A percentile compares a stretch with the other conserved stretches of the same genome.
Evolutionary conservation across 2,113 vertebrate genomes (phyloP).

Genomic region (Oceanites oceanicus): DNA sequence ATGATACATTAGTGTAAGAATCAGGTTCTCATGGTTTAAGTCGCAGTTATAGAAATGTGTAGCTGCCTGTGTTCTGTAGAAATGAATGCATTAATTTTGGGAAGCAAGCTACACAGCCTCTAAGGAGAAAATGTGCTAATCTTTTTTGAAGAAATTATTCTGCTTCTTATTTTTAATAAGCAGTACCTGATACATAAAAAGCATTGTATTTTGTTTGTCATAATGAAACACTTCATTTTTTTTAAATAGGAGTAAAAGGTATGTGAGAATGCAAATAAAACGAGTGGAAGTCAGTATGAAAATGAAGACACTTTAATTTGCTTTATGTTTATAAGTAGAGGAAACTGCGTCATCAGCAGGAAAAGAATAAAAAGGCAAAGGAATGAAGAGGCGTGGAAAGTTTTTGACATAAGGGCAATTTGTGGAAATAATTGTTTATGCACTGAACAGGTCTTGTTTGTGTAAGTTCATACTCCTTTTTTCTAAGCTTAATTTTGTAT

Average conservation of each 20-base stretch:
- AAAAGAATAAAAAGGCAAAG: neutral
- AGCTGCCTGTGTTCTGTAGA: neutral
- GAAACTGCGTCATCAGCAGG: neutral
- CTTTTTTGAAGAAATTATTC: neutral
- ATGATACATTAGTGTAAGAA: neutral
- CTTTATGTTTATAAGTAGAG: neutral
- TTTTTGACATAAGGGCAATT: neutral
- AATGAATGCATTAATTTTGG: neutral
- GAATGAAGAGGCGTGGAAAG: neutral
- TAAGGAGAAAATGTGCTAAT: neutral
- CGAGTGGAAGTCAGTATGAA: neutral
- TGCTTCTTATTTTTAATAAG: neutral
- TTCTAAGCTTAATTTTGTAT: neutral
- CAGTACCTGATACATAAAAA: neutral
- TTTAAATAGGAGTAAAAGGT: neutral
- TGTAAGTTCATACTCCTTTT: neutral
- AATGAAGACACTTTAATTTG: neutral
- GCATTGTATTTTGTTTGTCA: neutral
- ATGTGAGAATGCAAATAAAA: neutral
- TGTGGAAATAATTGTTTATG: neutral
- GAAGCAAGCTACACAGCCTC: neutral
- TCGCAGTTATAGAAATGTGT: neutral
- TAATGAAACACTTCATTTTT: neutral
- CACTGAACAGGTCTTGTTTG: neutral
- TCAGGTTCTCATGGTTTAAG: neutral